phyloP scores from a whole-genome alignment of 2,888 invertebrate species.

The Patella pellucida region DNA sequence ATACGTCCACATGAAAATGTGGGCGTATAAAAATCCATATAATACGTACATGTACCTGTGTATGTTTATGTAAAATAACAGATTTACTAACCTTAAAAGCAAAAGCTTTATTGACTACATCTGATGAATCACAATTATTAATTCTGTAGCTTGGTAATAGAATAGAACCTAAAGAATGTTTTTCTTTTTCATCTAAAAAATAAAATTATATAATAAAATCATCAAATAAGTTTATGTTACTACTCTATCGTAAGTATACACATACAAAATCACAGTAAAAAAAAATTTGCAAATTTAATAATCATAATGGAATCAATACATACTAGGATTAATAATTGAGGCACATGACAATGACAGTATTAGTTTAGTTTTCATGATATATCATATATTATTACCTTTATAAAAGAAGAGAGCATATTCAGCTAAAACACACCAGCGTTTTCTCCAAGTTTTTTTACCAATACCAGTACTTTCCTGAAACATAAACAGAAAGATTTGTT shows the following conservation, averaged over 20 bases:
- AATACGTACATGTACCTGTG: too few relatives aligned
- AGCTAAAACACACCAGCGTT: slow-evolving; percentile 93
- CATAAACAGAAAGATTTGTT: not conserved
- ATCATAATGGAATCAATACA: too few relatives aligned
- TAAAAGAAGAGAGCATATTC: slow-evolving; percentile 95
- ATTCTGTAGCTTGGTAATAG: slow-evolving; percentile 91
- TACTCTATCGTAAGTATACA: too few relatives aligned
- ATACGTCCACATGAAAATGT: too few relatives aligned
- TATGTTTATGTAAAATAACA: too few relatives aligned
- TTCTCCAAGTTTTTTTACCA: slow-evolving; percentile 86
- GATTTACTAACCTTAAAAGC: slow-evolving; percentile 80
- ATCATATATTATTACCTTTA: slow-evolving; percentile 78
- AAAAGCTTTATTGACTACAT: slow-evolving; percentile 84
- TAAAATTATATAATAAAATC: not conserved
- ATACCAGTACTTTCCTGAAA: slow-evolving; percentile 87
- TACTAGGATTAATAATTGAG: too few relatives aligned
- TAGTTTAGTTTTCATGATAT: not conserved
- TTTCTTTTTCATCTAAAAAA: slow-evolving; percentile 91
- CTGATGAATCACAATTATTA: slow-evolving; percentile 86
- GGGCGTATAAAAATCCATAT: too few relatives aligned
- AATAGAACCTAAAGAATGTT: slow-evolving; percentile 89
- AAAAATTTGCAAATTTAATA: too few relatives aligned
- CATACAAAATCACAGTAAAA: too few relatives aligned
- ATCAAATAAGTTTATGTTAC: too few relatives aligned
- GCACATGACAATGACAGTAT: too few relatives aligned